Conservation (phyloP, 1,140 invertebrate species). For the Drosophila santomea region DNA sequence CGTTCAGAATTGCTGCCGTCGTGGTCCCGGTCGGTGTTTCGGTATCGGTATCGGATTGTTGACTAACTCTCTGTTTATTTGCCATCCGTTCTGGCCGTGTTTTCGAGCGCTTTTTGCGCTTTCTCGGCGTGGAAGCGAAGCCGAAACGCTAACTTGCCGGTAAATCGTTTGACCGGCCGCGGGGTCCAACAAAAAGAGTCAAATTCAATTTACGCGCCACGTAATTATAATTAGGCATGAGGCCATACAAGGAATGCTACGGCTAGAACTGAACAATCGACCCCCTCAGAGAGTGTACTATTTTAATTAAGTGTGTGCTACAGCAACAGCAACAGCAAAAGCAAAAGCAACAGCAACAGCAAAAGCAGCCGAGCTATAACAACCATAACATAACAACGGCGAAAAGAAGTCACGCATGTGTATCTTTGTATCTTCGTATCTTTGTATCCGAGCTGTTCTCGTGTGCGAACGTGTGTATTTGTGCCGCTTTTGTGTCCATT, state of each 20-base stretch:
- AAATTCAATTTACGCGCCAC: constrained; percentile 65
- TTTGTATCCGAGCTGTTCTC: constrained; percentile 24
- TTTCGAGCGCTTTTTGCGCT: constrained; percentile 11
- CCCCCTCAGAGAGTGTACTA: constrained; percentile 66
- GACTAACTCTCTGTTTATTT: constrained; percentile 30
- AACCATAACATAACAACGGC: constrained; percentile 39
- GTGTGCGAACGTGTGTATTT: constrained; percentile 37
- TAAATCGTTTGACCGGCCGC: constrained; percentile 22
- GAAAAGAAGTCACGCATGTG: constrained; percentile 70
- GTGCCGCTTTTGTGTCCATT: constrained; percentile 79
- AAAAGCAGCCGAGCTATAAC: not conserved
- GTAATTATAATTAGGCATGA: constrained; percentile 64
- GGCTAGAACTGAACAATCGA: constrained; percentile 40
- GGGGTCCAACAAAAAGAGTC: constrained; percentile 17
- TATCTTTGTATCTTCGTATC: constrained; percentile 46
- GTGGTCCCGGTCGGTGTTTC: constrained; percentile 67
- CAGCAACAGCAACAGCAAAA: constrained; percentile 24
- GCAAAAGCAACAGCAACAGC: constrained; percentile 32
- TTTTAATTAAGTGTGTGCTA: constrained; percentile 82
- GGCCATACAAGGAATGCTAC: constrained; percentile 52
- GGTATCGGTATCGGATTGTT: constrained; percentile 58
- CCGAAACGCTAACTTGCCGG: constrained; percentile 17
- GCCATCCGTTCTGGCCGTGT: constrained; percentile 33
- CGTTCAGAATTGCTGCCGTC: constrained; percentile 78
- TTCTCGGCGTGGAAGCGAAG: not conserved